Base-by-base conservation (phyloP, 2,113 vertebrate genomes). In the rabbit (Oryctolagus cuniculus) region DNA sequence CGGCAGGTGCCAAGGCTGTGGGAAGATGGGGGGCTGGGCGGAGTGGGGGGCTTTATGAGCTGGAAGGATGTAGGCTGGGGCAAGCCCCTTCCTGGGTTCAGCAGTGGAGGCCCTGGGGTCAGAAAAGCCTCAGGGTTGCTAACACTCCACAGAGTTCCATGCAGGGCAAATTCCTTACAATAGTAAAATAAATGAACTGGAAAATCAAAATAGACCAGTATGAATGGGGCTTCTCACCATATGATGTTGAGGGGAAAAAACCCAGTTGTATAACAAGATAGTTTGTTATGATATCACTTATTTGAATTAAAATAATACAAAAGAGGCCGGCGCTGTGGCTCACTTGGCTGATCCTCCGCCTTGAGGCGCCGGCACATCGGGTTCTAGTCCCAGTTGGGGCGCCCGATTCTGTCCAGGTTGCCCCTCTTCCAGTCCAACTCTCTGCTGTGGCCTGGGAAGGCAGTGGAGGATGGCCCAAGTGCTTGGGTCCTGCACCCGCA, bases 251-350 rank as follows among this genome's bases (percentile, higher is more conserved):
- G 58, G 17, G 22, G 24, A 6, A 53, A 51, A 38, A 82, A 61
- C 16, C 29, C 3, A 25, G 29, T 21, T 38, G 29, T 29, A 87
- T 34, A 24, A 80, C 34, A 49, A 55, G 75, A 73, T 58, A 21
- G n/a, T 77, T 25, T 77, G 66, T 2, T 93, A 16, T 88, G 38
- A 66, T 82, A 51, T 24, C 34, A 58, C 87, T 82, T 87, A 86
- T 90, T 64, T 79, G 87, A 66, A 77, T 73, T 67, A 51, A 74
- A 93, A 74, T 36, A 82, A 82, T 81, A 72, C 7, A 72, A 53
- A 81, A 38, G 38, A 38, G 38, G 38, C 38, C 38, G 5, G 38
- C 38, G 38, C 38, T 5, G 4, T 38, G 38, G 38, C 38, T 38
- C 38, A 38, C 38, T 38, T 38, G 38, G 38, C 38, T 38, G 5